Conservation (phyloP, 2,113 vertebrate genomes). For the Spheniscus mendiculus region DNA sequence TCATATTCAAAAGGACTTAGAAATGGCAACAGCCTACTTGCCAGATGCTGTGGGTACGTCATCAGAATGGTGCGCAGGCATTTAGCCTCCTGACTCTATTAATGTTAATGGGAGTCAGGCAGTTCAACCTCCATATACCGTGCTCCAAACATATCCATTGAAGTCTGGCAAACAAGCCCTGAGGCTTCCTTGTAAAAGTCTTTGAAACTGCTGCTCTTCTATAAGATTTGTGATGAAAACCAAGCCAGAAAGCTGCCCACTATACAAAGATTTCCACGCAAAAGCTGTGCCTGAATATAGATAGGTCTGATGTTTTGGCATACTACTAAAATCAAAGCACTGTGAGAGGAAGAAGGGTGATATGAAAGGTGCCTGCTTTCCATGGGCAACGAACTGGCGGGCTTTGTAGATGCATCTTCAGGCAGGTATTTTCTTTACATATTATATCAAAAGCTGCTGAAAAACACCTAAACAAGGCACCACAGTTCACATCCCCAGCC, state of each 20-base stretch:
- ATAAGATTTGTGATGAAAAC: conserved; percentile 10
- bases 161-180: conserved; percentile 37
- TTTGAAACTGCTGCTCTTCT: conserved; percentile 37
- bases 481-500: not conserved
- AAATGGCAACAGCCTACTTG: not conserved
- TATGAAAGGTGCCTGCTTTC: not conserved
- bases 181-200: conserved; percentile 38
- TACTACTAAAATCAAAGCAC: not conserved
- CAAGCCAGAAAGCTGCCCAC: not conserved
- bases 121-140: not conserved
- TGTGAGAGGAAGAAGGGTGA: not conserved
- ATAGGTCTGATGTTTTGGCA: not conserved
- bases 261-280: not conserved
- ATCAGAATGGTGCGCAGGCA: not conserved
- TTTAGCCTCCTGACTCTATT: conserved; percentile 2
- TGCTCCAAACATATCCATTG: not conserved
- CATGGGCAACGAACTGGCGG: not conserved
- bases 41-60: not conserved
- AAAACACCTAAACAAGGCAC: not conserved
- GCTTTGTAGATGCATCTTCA: not conserved
- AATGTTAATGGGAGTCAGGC: conserved; percentile 12
- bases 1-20: not conserved
- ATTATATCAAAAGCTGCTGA: not conserved
- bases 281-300: not conserved
- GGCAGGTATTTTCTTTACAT: not conserved